Evolutionary conservation across 1,140 invertebrate genomes (phyloP).

Genomic region (Heliothis virescens): DNA sequence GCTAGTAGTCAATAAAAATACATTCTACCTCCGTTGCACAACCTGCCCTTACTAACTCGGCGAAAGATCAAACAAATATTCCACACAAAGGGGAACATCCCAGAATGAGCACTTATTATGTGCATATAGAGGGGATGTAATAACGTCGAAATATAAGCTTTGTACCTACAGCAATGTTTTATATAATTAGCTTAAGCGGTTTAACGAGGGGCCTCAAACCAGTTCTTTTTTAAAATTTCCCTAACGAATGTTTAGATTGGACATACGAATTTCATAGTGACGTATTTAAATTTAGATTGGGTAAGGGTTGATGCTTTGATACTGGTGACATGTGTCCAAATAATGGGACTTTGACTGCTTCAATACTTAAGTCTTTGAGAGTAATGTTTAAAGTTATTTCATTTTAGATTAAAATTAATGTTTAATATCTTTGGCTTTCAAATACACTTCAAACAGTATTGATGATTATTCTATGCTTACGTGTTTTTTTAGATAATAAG

Average conservation of each 20-base stretch:
- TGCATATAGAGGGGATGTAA: slow-evolving; percentile 60
- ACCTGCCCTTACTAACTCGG: slow-evolving; percentile 54
- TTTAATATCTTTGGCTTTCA: too few species aligned
- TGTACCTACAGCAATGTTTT: slow-evolving; percentile 68
- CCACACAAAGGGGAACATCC: slow-evolving; percentile 68
- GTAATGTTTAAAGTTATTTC: slow-evolving; percentile 48
- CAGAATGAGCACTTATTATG: slow-evolving; percentile 68
- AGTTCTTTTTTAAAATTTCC: slow-evolving; percentile 75
- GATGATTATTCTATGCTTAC: too few species aligned
- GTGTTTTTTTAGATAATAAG: too few species aligned
- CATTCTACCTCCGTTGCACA: slow-evolving; percentile 46
- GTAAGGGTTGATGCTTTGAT: slow-evolving; percentile 71
- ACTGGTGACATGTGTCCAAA: slow-evolving; percentile 78
- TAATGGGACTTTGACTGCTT: slow-evolving; percentile 58
- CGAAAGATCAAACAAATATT: slow-evolving; percentile 80
- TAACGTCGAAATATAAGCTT: slow-evolving; percentile 58
- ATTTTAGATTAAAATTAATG: neutral
- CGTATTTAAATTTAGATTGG: slow-evolving; percentile 82
- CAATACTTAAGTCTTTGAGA: slow-evolving; percentile 52
- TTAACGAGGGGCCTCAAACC: slow-evolving; percentile 70
- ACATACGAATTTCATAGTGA: slow-evolving; percentile 74
- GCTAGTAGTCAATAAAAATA: slow-evolving; percentile 49
- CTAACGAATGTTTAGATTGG: slow-evolving; percentile 84
- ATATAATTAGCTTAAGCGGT: slow-evolving; percentile 82
- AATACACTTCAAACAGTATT: too few species aligned